phyloP scores from a whole-genome alignment of 2,888 invertebrate genomes.

The Clepsis dumicolana region DNA sequence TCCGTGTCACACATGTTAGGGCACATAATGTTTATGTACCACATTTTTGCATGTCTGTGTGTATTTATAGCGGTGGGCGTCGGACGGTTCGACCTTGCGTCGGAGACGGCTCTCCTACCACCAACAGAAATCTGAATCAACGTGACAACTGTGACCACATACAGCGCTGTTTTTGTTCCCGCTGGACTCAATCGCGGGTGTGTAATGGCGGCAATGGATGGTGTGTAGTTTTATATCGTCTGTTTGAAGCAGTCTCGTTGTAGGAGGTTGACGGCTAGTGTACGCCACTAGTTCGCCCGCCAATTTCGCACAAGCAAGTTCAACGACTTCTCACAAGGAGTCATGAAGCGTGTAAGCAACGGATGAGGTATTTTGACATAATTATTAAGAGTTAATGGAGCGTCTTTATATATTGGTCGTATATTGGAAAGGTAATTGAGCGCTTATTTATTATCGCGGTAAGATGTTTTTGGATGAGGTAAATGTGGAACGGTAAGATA shows the following conservation, averaged over 20 bases:
- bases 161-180: conserved; percentile 4
- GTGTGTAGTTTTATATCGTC: conserved; percentile 31
- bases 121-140: conserved; percentile 49
- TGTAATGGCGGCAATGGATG: conserved; percentile 51
- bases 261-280: conserved; percentile 61
- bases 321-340: conserved; percentile 76
- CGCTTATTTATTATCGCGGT: conserved; percentile 2
- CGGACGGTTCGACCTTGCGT: conserved; percentile 79
- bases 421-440: conserved; percentile 15
- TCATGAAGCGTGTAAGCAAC: conserved; percentile 62
- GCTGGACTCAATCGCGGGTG: too few relatives aligned
- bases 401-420: conserved; percentile 25
- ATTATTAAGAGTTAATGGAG: conserved; percentile 34
- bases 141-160: neutral
- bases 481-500: neutral
- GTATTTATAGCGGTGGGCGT: conserved; percentile 81
- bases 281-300: conserved; percentile 73
- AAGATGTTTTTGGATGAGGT: neutral
- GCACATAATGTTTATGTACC: conserved; percentile 73
- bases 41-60: conserved; percentile 82
- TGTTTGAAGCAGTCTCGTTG: conserved; percentile 34
- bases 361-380: conserved; percentile 63
- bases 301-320: conserved; percentile 84
- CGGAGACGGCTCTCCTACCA: conserved; percentile 69
- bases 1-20: conserved; percentile 62